Base-by-base conservation (phyloP, 2,888 invertebrate genomes). In the Halictus ligatus region DNA sequence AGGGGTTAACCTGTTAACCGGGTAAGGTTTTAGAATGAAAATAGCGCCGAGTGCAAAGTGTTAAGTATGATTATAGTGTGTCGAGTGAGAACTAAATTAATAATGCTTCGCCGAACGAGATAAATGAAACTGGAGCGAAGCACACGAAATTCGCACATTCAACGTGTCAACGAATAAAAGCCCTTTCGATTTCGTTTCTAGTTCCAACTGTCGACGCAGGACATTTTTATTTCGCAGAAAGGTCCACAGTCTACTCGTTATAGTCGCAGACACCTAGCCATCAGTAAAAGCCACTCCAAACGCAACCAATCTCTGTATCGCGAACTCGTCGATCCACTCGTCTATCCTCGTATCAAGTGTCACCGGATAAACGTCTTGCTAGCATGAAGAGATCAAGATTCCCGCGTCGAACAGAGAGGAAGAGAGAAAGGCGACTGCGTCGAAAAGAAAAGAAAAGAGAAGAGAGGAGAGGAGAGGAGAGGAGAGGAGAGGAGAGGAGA, bases 291-390 rank as follows among this genome's bases (percentile, higher is more conserved):
- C 6, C 25, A 5, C 15, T 60, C 8, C 12, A 25, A 29, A 6
- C 29, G 29, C 64, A 29, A 29, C 7, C 5, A 2, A 29, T 10
- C 2, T 15, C 64, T 15, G 64, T 18, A 15, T 58, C 15, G 18
- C 29, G 13, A 64, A 29, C 64, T 29, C 64, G 29, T 58, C 43
- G 78, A 72, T 78, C 54, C 80, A 25, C 64, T 75, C 69, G 54
- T 78, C 64, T 58, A 54, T 78, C 40, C 67, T 80, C 67, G 64
- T 48, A 48, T 50, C 67, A 43, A 18, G 77, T 69, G 69, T 29
- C 29, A 13, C 29, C 29, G 29, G 58, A 12, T n/a, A n/a, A n/a
- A 12, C n/a, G 58, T n/a, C n/a, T 58, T 12, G 58, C 58, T 58
- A 12, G n/a, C 58, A 58, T 12, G 58, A n/a, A 58, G 58, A 58